Evolutionary conservation across 1,140 invertebrate genomes (phyloP), one percentile per base, ranked within the genome.

Genomic region (Lepidurus packardi): DNA sequence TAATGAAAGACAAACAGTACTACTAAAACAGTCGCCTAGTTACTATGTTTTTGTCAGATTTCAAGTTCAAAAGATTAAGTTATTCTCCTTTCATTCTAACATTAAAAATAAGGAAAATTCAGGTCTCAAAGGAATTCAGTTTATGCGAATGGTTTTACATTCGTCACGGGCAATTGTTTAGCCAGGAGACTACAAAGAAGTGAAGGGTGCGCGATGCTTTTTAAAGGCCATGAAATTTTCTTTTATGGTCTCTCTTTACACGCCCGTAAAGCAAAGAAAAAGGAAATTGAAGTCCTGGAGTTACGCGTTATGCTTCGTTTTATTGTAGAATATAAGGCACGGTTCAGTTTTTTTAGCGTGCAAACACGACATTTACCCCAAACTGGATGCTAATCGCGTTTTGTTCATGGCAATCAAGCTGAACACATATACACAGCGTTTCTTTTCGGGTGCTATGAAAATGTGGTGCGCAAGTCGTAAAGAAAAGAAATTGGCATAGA

Each of bases 201-300:
- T n/a, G 53, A 65, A 21, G 45, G 53, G 53, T 65, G 53, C 13
- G 53, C 21, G 21, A 65, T 65, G 53, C 16, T 16, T 65, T 16
- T 65, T 7, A 65, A 21, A 65, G 53, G 16, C 53, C 53, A 65
- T 65, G 53, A 65, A 65, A 65, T 65, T 65, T 65, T 65, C 9
- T 65, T 65, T 65, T 65, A 65, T 16, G 13, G 53, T 7, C 53
- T 65, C 53, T 13, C 53, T 65, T 65, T 65, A 65, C 53, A 65
- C 53, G 53, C 53, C 53, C 53, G 5, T 65, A 65, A 65, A 65
- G 53, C 21, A 21, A 65, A 65, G 53, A 11, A 65, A 65, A 65
- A n/a, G 53, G 53, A 16, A 65, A 65, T 65, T 65, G 53, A 21
- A 65, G 53, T 16, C 21, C 16, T 13, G 16, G 21, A 13, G 53